Percentiles rank a stretch among this genome's conserved stretches.
phyloP scores from a whole-genome alignment of 2,113 vertebrate species.

The Pycnonotus jocosus region DNA sequence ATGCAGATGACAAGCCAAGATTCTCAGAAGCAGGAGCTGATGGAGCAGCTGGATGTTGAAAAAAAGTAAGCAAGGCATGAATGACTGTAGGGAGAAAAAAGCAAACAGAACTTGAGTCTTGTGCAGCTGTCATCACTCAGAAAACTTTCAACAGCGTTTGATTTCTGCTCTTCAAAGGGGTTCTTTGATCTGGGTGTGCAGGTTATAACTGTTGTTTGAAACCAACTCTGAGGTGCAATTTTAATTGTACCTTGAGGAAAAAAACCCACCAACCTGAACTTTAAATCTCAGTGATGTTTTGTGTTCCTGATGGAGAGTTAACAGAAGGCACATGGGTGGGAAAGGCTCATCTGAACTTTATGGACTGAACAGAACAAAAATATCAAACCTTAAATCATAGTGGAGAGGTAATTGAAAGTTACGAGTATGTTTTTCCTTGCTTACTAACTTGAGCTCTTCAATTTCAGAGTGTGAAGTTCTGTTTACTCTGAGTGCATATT shows the following conservation, averaged over 20 bases:
- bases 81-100: slow-evolving; percentile 4
- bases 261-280: neutral
- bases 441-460: neutral
- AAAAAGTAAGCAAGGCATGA: slow-evolving; percentile 76
- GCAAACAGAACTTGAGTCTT: slow-evolving; percentile 7
- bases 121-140: slow-evolving; percentile 10
- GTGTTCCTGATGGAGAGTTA: neutral
- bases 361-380: neutral
- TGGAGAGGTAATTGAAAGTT: neutral
- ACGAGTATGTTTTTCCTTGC: neutral
- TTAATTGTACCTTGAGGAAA: slow-evolving; percentile 31
- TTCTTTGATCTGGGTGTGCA: slow-evolving; percentile 48
- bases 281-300: neutral
- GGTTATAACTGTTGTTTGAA: neutral
- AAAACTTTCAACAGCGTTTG: slow-evolving; percentile 16
- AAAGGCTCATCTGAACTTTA: slow-evolving; percentile 5
- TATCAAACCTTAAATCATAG: neutral
- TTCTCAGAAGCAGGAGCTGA: slow-evolving; percentile 84
- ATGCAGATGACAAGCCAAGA: slow-evolving; percentile 76
- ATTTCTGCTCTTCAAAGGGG: slow-evolving; percentile 48
- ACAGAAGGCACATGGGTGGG: neutral
- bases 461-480: neutral
- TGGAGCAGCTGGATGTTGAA: slow-evolving; percentile 85
- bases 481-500: neutral
- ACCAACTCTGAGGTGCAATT: neutral